These are phyloP conservation scores for Nomada fabriciana DNA, from an alignment of 2,888 invertebrate genomes.

Conservation along the genomic window DNA sequence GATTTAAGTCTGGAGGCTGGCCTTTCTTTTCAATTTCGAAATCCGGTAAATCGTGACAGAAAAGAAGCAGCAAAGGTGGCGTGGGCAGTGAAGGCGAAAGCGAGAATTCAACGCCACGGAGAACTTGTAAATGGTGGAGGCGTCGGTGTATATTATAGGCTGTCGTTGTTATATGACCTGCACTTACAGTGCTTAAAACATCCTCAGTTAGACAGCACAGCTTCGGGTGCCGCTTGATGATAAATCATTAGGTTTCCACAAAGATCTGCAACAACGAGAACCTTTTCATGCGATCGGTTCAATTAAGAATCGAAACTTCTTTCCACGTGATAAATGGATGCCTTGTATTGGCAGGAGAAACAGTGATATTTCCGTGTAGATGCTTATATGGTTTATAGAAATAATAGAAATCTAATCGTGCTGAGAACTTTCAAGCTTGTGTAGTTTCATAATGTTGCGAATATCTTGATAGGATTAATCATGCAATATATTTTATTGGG, in stretches of 20 bases:
- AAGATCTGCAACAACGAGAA: conserved; percentile 12
- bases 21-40: conserved; percentile 49
- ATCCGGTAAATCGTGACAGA: conserved; percentile 10
- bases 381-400: too few relatives aligned
- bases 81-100: conserved; percentile 66
- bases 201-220: conserved; percentile 19
- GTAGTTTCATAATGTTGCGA: neutral
- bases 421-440: neutral
- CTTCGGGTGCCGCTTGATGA: conserved; percentile 18
- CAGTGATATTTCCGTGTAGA: neutral
- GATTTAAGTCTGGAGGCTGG: neutral
- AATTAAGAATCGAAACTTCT: conserved; percentile 18
- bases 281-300: conserved; percentile 1
- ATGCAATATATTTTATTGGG: neutral
- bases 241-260: conserved; percentile 25
- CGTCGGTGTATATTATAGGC: conserved; percentile 58
- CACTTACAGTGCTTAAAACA: conserved; percentile 34
- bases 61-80: conserved; percentile 37
- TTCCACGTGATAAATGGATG: conserved; percentile 2
- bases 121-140: conserved; percentile 49
- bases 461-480: neutral
- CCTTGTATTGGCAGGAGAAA: neutral
- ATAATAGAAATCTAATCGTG: neutral
- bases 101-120: conserved; percentile 34
- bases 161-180: conserved; percentile 42